These are phyloP conservation scores for Anoplius nigerrimus DNA, from an alignment of 2,888 invertebrate species.

Conservation along the genomic window DNA sequence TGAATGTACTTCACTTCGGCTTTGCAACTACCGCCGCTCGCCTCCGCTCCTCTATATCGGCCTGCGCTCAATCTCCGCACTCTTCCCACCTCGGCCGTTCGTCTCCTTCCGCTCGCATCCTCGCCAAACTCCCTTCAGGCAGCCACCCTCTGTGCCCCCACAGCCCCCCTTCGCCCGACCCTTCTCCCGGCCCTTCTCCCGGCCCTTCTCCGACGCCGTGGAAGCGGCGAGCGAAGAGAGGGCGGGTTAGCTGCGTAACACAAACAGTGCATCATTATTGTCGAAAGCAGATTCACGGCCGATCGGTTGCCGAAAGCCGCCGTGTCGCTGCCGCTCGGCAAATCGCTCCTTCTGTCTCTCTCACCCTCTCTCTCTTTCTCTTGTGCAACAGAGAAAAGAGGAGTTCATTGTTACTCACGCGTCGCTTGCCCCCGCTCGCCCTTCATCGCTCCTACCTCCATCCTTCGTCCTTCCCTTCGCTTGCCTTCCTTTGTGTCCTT, in stretches of 20 bases:
- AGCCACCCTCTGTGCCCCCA: not conserved
- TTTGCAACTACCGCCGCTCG: constrained; percentile 18
- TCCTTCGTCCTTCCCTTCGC: constrained; percentile 14
- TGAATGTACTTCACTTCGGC: constrained; percentile 25
- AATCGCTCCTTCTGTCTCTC: no score
- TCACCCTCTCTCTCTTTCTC: no score
- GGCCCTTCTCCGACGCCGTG: no score
- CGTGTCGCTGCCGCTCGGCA: constrained; percentile 41
- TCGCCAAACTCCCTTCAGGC: not conserved
- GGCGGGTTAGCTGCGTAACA: constrained; percentile 24
- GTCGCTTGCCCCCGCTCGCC: constrained; percentile 9
- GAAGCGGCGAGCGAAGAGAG: constrained; percentile 7
- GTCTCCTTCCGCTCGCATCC: no score
- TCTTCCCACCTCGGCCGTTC: no score
- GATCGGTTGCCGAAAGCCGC: constrained; percentile 62
- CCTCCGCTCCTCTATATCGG: no score
- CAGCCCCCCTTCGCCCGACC: not conserved
- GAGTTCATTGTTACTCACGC: constrained; percentile 57
- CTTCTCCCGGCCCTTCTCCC: no score
- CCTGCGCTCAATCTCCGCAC: no score
- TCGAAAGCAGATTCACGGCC: constrained; percentile 61
- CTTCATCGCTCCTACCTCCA: not conserved
- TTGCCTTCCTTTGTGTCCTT: no score
- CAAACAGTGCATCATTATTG: constrained; percentile 65
- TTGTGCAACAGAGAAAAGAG: constrained; percentile 59